These are phyloP conservation scores for Scrobipalpa atriplicella DNA, from an alignment of 2,888 invertebrate genomes.

Conservation along the genomic window DNA sequence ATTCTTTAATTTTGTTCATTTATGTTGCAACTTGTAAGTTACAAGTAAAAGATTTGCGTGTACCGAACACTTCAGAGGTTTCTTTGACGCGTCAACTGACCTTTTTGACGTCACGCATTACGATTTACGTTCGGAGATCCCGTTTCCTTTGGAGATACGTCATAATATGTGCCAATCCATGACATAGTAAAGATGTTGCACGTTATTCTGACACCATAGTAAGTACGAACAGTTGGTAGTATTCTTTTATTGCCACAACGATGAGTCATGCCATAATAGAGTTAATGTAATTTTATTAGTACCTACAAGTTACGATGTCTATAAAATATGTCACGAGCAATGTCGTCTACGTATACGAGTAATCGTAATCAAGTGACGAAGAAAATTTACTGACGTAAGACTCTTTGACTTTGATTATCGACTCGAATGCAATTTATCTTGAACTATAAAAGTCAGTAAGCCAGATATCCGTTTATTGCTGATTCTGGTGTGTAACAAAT, in stretches of 20 bases:
- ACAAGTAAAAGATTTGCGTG: no score
- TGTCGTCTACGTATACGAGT: background rate
- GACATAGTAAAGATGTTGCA: background rate
- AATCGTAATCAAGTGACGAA: background rate
- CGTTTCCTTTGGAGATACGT: background rate
- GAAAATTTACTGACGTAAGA: slow-evolving; percentile 6
- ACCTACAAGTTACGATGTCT: background rate
- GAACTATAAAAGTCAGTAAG: background rate
- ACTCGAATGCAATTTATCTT: background rate
- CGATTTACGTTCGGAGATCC: background rate
- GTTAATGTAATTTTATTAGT: background rate
- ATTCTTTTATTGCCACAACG: background rate
- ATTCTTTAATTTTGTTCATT: no score
- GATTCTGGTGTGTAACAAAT: background rate
- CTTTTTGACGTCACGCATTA: background rate
- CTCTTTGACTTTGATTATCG: background rate
- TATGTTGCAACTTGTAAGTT: no score
- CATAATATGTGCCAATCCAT: background rate
- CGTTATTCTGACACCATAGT: background rate
- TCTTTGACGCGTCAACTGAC: background rate
- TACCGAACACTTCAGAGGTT: background rate
- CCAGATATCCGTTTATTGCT: background rate
- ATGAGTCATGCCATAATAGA: background rate
- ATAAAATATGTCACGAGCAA: background rate
- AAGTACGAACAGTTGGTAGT: background rate